Conservation (phyloP, 2,888 invertebrate genomes). For the Agonopterix heracliana region DNA sequence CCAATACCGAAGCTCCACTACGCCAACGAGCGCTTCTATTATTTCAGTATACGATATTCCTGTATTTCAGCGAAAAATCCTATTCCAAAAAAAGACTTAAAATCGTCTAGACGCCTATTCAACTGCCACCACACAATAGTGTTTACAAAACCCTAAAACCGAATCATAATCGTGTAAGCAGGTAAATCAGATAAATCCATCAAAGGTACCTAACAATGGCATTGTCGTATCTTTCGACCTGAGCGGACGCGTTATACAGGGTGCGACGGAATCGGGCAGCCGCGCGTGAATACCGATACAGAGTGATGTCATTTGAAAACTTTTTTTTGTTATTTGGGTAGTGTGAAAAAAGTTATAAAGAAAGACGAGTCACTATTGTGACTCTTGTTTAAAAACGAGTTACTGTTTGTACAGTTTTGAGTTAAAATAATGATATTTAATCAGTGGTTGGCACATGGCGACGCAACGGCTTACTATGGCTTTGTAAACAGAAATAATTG, state of each 20-base stretch:
- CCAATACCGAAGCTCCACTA: too few relatives aligned
- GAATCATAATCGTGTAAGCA: not conserved
- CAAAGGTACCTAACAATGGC: not conserved
- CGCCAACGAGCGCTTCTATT: too few relatives aligned
- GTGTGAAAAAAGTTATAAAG: not conserved
- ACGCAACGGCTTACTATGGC: not conserved
- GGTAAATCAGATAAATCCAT: constrained; percentile 1
- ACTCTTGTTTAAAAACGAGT: not conserved
- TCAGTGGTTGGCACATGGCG: not conserved
- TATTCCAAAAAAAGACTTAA: too few relatives aligned
- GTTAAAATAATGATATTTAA: not conserved
- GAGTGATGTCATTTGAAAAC: not conserved
- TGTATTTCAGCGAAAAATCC: too few relatives aligned
- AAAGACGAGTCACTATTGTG: not conserved
- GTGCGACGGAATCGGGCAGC: constrained; percentile 2
- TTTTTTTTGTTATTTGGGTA: not conserved
- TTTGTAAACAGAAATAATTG: not conserved
- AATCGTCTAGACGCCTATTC: too few relatives aligned
- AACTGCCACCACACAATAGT: not conserved
- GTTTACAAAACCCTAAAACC: not conserved
- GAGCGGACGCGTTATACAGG: constrained; percentile 1
- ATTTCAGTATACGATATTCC: too few relatives aligned
- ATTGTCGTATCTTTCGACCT: constrained; percentile 4
- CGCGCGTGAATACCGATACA: constrained; percentile 31
- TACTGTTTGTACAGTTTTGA: not conserved